These are phyloP conservation scores for Dyspetes luteomarginatus DNA, from an alignment of 2,888 invertebrate genomes.

Conservation along the genomic window DNA sequence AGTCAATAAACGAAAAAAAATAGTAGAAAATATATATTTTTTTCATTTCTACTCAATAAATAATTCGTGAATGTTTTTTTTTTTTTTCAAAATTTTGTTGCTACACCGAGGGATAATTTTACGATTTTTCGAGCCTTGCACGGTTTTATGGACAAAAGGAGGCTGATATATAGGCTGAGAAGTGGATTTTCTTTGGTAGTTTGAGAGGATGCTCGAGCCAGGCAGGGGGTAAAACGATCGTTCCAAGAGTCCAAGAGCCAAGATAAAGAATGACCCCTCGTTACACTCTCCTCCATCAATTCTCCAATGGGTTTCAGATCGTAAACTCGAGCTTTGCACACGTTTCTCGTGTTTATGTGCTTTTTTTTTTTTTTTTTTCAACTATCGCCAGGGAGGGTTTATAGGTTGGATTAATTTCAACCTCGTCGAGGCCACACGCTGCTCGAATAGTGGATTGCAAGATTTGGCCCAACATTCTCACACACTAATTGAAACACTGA, in stretches of 20 bases:
- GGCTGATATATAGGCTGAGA: constrained; percentile 10
- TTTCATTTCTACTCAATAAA: too few relatives aligned
- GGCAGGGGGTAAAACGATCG: constrained; percentile 23
- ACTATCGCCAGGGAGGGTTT: constrained; percentile 25
- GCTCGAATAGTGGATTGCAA: neutral
- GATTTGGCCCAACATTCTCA: neutral
- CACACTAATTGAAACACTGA: too few relatives aligned
- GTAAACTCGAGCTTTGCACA: constrained; percentile 46
- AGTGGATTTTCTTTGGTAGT: constrained; percentile 26
- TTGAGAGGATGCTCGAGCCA: neutral
- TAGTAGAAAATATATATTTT: neutral
- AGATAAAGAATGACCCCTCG: constrained; percentile 51
- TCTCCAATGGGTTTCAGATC: constrained; percentile 42
- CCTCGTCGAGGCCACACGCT: constrained; percentile 21
- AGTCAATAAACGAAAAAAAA: too few relatives aligned
- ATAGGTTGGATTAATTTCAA: constrained; percentile 45
- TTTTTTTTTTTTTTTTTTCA: constrained; percentile 27
- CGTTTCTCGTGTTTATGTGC: constrained; percentile 2
- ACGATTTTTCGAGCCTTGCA: neutral
- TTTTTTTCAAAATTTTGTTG: neutral
- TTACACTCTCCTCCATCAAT: constrained; percentile 47
- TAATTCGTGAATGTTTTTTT: too few relatives aligned
- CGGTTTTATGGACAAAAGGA: neutral
- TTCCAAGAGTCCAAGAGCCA: neutral
- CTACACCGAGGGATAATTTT: neutral